A percentile compares a stretch with the other conserved stretches of the same genome.
Evolutionary conservation across 2,888 invertebrate genomes (phyloP).

Genomic region (Cremastobaeus sp.): DNA sequence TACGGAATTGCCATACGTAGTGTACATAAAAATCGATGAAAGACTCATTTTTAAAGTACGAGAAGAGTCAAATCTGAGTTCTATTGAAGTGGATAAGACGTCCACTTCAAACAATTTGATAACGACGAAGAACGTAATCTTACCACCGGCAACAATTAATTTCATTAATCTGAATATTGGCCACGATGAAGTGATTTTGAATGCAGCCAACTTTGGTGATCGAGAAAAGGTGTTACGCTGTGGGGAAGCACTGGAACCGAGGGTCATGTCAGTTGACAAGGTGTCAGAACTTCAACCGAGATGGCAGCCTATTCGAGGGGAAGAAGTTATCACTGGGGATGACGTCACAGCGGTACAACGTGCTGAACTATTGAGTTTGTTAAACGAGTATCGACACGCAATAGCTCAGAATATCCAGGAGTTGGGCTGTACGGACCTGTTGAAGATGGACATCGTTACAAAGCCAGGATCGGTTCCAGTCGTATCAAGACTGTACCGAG

Average conservation of each 20-base stretch:
- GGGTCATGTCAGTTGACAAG: slow-evolving; percentile 14
- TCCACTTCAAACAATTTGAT: too few relatives aligned
- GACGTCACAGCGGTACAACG: slow-evolving; percentile 18
- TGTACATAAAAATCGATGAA: too few relatives aligned
- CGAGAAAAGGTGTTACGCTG: not conserved
- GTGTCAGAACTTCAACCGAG: slow-evolving; percentile 2
- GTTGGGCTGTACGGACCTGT: slow-evolving; percentile 10
- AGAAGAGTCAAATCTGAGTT: not conserved
- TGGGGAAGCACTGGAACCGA: slow-evolving; percentile 8
- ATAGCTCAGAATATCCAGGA: slow-evolving; percentile 19
- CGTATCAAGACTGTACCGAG: slow-evolving; percentile 30
- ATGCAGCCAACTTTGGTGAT: slow-evolving; percentile 13
- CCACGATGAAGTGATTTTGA: not conserved
- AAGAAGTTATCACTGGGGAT: slow-evolving; percentile 28
- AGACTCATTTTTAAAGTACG: slow-evolving; percentile 10
- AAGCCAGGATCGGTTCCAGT: slow-evolving; percentile 23
- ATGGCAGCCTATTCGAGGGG: slow-evolving; percentile 6
- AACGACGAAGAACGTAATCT: not conserved
- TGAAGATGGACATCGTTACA: slow-evolving; percentile 32
- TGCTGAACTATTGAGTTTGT: slow-evolving; percentile 6
- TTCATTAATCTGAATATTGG: not conserved
- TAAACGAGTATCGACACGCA: slow-evolving; percentile 17
- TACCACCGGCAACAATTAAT: slow-evolving; percentile 8
- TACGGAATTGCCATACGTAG: too few relatives aligned
- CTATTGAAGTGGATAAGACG: not conserved